Evolutionary conservation across 2,113 vertebrate genomes (phyloP), one percentile per base, ranked within the genome.

Genomic region (Ivindomyrus marchei): DNA sequence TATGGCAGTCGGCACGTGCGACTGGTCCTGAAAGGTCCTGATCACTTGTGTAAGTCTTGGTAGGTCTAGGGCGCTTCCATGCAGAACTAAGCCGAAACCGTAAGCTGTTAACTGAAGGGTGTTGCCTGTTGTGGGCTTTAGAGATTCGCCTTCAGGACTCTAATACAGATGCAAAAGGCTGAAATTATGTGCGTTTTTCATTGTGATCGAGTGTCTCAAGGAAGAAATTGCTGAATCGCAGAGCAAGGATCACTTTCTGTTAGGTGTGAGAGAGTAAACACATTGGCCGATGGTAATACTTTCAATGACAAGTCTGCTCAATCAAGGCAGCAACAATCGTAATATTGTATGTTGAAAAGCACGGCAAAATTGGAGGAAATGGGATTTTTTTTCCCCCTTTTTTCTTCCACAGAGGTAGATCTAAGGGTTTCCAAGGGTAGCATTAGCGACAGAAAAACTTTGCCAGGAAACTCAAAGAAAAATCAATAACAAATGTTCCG

Each of bases 41-140:
- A 98, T 96, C 98, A 99, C 95, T 97, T 99, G 95, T 97, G 98
- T 99, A 97, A 99, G 98, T 99, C 96, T 93, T 95, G 94, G 95
- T 96, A 95, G 95, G 96, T 96, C 94, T 93, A 93, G 95, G 95
- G 94, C 93, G 91, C 90, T 95, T 93, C 93, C 92, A 93, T 94
- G 93, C 90, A 93, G 92, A 95, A 92, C 87, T 92, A 42, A 92
- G 89, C 87, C 87, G 89, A 53, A 91, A 84, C 58, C 19, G 11
- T 90, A 24, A 89, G 88, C 46, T 49, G 27, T 24, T 31, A 47
- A 39, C 88, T 39, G 77, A 31, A 3, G 10, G 19, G 39, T 80
- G 8, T 10, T 85, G 39, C 36, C 36, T 39, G 17, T 56, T 62
- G 36, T 53, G 49, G 10, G n/a, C 47, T 39, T 31, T 39, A 45